Conservation (phyloP, 2,888 invertebrate species). For the Leptinotarsa rubiginosa region DNA sequence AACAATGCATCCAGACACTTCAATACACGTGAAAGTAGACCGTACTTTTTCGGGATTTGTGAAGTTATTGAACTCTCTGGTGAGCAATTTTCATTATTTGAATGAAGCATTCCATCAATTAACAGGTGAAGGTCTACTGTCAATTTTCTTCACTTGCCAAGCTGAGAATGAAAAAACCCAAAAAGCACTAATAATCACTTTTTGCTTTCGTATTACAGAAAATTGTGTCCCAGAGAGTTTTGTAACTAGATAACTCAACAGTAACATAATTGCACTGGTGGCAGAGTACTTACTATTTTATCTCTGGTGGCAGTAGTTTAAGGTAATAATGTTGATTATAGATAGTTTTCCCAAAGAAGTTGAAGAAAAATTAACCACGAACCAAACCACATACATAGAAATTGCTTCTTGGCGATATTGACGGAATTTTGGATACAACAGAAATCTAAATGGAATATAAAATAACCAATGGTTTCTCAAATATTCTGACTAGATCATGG, state of each 20-base stretch:
- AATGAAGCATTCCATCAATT: neutral
- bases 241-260: neutral
- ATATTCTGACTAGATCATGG: too few species aligned
- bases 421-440: too few species aligned
- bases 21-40: neutral
- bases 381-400: too few species aligned
- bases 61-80: slow-evolving; percentile 6
- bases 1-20: neutral
- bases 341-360: too few species aligned
- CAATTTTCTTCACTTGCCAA: neutral
- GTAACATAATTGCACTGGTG: neutral
- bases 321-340: neutral
- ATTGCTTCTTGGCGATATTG: too few species aligned
- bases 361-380: too few species aligned
- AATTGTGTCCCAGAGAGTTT: neutral
- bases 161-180: neutral
- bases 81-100: neutral
- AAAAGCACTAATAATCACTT: too few species aligned
- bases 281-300: neutral
- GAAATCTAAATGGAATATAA: too few species aligned
- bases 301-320: slow-evolving; percentile 19
- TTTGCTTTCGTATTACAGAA: neutral
- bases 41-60: neutral
- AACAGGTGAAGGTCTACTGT: neutral
- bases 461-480: too few species aligned